Evolutionary conservation across 2,888 invertebrate genomes (phyloP).

Genomic region (Lottia gigantea): DNA sequence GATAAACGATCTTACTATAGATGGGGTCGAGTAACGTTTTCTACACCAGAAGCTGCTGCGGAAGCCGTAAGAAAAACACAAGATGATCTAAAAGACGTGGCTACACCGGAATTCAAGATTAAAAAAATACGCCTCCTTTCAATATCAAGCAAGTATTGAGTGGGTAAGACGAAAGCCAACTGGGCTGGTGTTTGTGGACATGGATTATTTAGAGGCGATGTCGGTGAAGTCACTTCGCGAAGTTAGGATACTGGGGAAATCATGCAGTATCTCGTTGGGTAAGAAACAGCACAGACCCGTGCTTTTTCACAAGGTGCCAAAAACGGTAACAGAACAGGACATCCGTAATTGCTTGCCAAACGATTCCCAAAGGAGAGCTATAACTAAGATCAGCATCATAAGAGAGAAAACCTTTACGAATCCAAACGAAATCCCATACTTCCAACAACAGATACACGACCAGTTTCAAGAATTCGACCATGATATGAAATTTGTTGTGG

Average conservation of each 20-base stretch:
- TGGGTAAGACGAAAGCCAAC: slow-evolving; percentile 45
- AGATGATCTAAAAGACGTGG: slow-evolving; percentile 30
- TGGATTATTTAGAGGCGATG: slow-evolving; percentile 32
- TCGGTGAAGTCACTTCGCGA: not conserved
- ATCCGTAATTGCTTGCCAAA: slow-evolving; percentile 27
- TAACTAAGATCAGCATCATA: slow-evolving; percentile 12
- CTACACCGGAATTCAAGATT: slow-evolving; percentile 27
- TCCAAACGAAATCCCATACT: slow-evolving; percentile 3
- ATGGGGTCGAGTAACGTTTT: slow-evolving; percentile 51
- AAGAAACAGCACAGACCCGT: slow-evolving; percentile 19
- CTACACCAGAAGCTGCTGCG: slow-evolving; percentile 23
- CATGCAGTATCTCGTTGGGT: slow-evolving; percentile 15
- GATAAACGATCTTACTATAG: slow-evolving; percentile 25
- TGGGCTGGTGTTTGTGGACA: slow-evolving; percentile 45
- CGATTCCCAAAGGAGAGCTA: not conserved
- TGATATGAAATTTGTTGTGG: slow-evolving; percentile 25
- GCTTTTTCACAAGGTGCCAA: slow-evolving; percentile 24
- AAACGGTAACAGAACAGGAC: slow-evolving; percentile 30
- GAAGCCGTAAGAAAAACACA: slow-evolving; percentile 29
- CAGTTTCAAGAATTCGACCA: slow-evolving; percentile 23
- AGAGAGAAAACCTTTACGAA: slow-evolving; percentile 11
- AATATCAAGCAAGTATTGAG: slow-evolving; percentile 39
- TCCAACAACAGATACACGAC: slow-evolving; percentile 22
- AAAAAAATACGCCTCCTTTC: slow-evolving; percentile 16
- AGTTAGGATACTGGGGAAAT: slow-evolving; percentile 7